Evolutionary conservation across 1,140 invertebrate genomes (phyloP), one percentile per base, ranked within the genome.

Genomic region (Caerostris extrusa): DNA sequence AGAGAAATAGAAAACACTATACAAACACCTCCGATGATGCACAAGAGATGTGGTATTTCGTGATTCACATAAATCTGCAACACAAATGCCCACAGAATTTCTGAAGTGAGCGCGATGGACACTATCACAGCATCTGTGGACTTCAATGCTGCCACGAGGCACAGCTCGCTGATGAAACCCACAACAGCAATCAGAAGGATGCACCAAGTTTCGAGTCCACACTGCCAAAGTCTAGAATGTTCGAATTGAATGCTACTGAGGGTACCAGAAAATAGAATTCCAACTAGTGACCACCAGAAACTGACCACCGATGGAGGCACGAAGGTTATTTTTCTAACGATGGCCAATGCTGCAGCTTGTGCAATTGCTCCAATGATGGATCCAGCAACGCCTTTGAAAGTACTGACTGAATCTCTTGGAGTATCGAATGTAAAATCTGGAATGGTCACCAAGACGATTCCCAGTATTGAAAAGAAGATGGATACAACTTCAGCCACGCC

Each of bases 1-100:
- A 93, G 12, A 3, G 64, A 58, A 34, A 93, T 58, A 0, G 91
- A 93, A 19, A 86, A 7, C 5, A 86, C 10, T 12, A 93, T 93
- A n/a, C 53, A 19, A 7, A 56, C 2, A 12, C 86, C 93, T 55
- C 93, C 93, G 8, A 93, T 10, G 4, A 83, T 50, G 7, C 53
- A 89, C 57, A 89, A 53, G 0, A 71, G 14, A 0, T 53, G 10
- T 4, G 93, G 85, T 17, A 34, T 82, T 58, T 89, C 71, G 8
- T 34, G 14, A 55, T 90, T 57, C 17, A 89, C 69, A 2, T 14
- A 93, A 19, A 89, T 64, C 67, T 94, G 93, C 10, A 94, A 56
- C 5, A 94, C 4, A 55, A 94, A 94, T 2, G 93, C 87, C 71
- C 71, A 94, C 61, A 94, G 17, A 1, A 94, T 94, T 67, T 94